Base-by-base conservation (phyloP, 2,797 vertebrate species). In the Xenopus petersii region DNA sequence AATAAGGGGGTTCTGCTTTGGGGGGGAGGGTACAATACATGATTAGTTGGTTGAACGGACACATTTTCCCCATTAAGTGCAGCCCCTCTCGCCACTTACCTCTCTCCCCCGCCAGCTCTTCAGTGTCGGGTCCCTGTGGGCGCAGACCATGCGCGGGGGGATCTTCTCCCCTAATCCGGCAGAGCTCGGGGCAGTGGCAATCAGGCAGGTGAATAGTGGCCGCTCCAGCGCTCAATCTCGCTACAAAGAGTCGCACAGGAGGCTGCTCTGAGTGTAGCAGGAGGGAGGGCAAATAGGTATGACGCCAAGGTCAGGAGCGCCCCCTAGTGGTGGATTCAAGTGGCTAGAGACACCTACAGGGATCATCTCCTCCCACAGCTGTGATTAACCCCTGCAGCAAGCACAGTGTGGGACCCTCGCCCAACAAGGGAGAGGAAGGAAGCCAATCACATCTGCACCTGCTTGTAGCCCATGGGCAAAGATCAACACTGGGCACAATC, bases 251-350 rank as follows among this genome's bases (percentile, higher is more conserved):
- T 77, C 73, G 56, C 75, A 64, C 70, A 73, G 75, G 64, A 77
- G 73, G 73, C 73, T 69, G 73, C 65, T 13, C 48, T 62, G 24
- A 30, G n/a, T 65, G 82, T 81, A 85, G 84, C 80, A 77, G 83
- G 83, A 83, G 86, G 85, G 81, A 83, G 85, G 82, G 74, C 84
- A 84, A 87, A 21, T 21, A 21, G 85, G 83, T 83, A 82, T 69
- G 79, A 84, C 84, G 84, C 79, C 62, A 17, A 42, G n/a, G 64
- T 5, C 49, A 36, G 17, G 16, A 21, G 26, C 80, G 85, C 83
- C 81, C 82, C 21, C 79, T 83, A 24, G 48, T 68, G 70, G 17
- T 0, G 9, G 17, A 36, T 17, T 5, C 4, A 12, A 54, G 49
- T 16, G 21, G 21, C 15, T 2, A 54, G 5, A 9, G 49, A 54